These are phyloP conservation scores for Cossypha caffra DNA, from an alignment of 2,797 vertebrate genomes.

Conservation along the genomic window DNA sequence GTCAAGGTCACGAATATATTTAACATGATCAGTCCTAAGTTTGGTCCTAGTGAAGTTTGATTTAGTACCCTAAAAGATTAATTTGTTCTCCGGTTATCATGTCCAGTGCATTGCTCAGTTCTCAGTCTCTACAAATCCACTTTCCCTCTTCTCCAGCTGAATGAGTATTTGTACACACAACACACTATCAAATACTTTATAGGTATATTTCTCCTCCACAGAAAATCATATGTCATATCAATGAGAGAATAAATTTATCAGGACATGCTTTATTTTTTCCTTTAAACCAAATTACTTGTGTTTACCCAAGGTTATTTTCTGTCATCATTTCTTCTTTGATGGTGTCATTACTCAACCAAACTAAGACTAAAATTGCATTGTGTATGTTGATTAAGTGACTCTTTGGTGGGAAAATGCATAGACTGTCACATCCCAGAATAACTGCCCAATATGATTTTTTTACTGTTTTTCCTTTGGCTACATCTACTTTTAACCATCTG, in stretches of 20 bases:
- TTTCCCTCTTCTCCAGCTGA: background rate
- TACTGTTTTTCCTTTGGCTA: background rate
- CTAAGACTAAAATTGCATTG: background rate
- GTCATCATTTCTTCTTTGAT: background rate
- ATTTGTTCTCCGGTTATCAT: background rate
- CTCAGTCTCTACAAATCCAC: background rate
- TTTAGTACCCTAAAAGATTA: background rate
- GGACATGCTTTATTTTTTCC: background rate
- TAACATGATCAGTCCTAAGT: background rate
- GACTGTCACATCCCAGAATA: background rate
- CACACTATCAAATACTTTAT: background rate
- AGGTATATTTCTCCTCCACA: background rate
- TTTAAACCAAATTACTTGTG: constrained; percentile 16
- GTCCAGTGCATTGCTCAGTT: background rate
- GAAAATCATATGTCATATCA: constrained; percentile 17
- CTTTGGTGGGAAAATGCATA: background rate
- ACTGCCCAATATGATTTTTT: background rate
- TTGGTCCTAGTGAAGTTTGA: background rate
- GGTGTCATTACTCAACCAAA: background rate
- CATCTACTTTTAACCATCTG: background rate
- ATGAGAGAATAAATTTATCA: background rate
- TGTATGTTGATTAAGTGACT: background rate
- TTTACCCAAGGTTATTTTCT: constrained; percentile 12
- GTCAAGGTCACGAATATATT: background rate
- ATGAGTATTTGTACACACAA: background rate